Base-by-base conservation (phyloP, 2,797 vertebrate species). In the Tragelaphus oryx region DNA sequence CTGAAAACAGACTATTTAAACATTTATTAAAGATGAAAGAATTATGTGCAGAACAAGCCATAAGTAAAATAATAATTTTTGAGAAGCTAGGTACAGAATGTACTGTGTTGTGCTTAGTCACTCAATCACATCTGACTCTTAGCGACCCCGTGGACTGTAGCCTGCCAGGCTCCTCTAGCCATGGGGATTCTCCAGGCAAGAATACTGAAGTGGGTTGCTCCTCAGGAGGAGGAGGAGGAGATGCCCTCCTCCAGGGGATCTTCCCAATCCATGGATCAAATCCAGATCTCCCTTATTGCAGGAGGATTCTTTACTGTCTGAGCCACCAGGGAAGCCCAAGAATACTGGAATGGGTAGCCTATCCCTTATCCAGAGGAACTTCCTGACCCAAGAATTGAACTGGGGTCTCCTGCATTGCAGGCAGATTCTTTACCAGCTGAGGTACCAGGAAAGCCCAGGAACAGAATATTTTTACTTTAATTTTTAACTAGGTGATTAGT, bases 21-120 rank as follows among this genome's bases (percentile, higher is more conserved):
- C 41, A 80, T 75, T 92, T 75, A 91, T 59, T 96, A 28, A 93
- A 71, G 94, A 92, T 57, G 78, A 17, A 30, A 93, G 28, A 92
- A 94, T 62, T 86, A 86, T 4, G 22, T 86, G 20, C 16, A 85
- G 24, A 89, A 65, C 7, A 68, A 92, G 18, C 82, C 33, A 86
- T 8, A 90, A 62, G 26, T 68, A 75, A 94, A 80, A 87, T 88
- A 57, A 75, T 30, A 62, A 93, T 11, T 93, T 91, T 89, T 59
- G 33, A 60, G 12, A 85, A 95, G 50, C 16, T 57, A 88, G 33
- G 14, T 57, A 7, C 13, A 85, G 57, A 37, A 68, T 37, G 18
- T 37, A 37, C 18, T 68, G 5, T 37, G 65, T 2, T 68, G 65
- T 37, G 65, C 65, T 68, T 68, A 68, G 65, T 12, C 65, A 37